phyloP scores from a whole-genome alignment of 2,113 vertebrate genomes.

The Athene noctua region DNA sequence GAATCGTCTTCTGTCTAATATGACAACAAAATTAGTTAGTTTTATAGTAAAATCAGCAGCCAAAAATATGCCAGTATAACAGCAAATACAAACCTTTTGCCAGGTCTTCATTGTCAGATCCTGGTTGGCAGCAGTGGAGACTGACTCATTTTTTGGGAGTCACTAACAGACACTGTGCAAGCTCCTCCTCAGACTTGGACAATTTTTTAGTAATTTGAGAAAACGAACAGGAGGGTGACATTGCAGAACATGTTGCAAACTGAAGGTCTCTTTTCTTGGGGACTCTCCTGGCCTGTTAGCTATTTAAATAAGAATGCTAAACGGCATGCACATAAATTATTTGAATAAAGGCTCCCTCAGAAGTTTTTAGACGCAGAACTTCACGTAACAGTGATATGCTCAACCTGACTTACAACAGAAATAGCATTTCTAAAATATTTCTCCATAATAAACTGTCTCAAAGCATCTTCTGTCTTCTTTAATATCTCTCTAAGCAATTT shows the following conservation, averaged over 20 bases:
- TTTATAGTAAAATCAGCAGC: background rate
- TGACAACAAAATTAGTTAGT: background rate
- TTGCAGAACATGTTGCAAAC: background rate
- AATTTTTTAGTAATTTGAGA: background rate
- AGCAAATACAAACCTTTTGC: background rate
- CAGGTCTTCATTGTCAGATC: background rate
- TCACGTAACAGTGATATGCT: background rate
- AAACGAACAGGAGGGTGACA: background rate
- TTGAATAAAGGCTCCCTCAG: background rate
- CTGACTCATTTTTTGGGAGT: background rate
- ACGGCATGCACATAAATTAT: background rate
- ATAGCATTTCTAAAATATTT: background rate
- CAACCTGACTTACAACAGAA: background rate
- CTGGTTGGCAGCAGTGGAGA: background rate
- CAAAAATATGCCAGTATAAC: background rate
- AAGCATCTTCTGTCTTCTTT: background rate
- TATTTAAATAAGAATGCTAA: background rate
- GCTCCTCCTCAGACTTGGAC: background rate
- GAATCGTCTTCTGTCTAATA: background rate
- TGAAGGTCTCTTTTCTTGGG: background rate
- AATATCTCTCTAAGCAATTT: background rate
- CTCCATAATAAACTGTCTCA: background rate
- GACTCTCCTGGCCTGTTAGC: background rate
- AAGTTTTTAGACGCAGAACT: background rate
- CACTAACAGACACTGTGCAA: background rate